Evolutionary conservation across 2,113 vertebrate genomes (phyloP), one percentile per base, ranked within the genome.

Genomic region (Amphilophus citrinellus): DNA sequence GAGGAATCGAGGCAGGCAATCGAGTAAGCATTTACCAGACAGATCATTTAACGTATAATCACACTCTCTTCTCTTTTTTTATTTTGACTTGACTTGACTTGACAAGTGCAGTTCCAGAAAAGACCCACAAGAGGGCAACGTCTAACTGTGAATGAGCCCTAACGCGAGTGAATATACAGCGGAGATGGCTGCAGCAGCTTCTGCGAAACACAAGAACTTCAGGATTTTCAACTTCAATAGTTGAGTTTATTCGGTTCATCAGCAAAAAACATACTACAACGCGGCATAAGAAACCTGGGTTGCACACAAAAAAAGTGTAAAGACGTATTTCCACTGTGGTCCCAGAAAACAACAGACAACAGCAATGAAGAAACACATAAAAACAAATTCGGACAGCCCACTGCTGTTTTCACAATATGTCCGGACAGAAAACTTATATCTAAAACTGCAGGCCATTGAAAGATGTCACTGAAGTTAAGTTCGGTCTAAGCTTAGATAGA

Each of bases 61-160:
- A 68, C 7, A 13, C n/a, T 66, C 11, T 44, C 10, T 3, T 14
- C 13, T 17, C 44, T 39, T 1, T 22, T 3, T 68, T 47, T 68
- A 32, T 63, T 63, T 63, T 2, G 10, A 24, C 24, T 27, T 27
- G 27, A 27, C 27, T 27, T 27, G 8, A 65, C 20, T 66, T 66
- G 39, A 10, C 35, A 7, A 30, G 3, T 84, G 85, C 58, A 86
- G 39, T 91, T 57, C 60, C 14, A 82, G 3, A 50, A 50, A 18
- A 1, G 0, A 5, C 6, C 86, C 94, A 91, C 39, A 44, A 94
- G 94, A 85, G 87, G 92, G 89, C 86, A 22, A 20, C 62, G 76
- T 90, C 39, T 27, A 24, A 37, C 85, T 20, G 9, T 42, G n/a
- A 35, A 50, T 2, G 24, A 20, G 10, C 17, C n/a, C 7, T 50